Evolutionary conservation across 2,113 vertebrate species (phyloP), one percentile per base, ranked within the genome.

Genomic region (Silurus glanis): DNA sequence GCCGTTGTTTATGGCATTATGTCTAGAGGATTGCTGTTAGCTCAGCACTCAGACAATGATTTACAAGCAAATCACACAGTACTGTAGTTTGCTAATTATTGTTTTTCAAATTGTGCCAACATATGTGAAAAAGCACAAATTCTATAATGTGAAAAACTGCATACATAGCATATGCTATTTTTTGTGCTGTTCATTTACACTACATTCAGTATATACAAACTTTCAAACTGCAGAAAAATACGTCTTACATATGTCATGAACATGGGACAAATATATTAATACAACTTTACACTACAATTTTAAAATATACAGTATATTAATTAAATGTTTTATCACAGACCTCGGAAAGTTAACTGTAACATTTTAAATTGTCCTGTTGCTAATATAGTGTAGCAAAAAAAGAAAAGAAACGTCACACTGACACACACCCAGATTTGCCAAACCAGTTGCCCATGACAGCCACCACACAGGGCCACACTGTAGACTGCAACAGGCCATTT

Each of bases 401-500:
- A 13, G 9, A 58, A 16, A 37, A 37, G 37, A 56, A 23, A 55
- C 7, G 16, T 37, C 53, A 21, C 0, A n/a, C 23, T 19, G 37
- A 80, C 37, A 93, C 93, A 62, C 90, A 98, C 98, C 98, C 98
- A 0, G 96, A 92, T 93, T 98, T 97, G 83, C 98, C 98, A 88
- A 99, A 99, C 98, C 98, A 99, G 95, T 99, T 99, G 89, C 97
- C 98, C 98, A 99, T 99, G 90, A 99, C 95, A 6, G 98, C 96
- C 25, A 99, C 98, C 21, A 99, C 98, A 6, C 98, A 98, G 87
- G 98, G 98, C 98, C 98, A 99, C 9, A 98, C 97, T 0, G 97
- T 96, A 0, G 98, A 99, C 94, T 99, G 98, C 91, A 99, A 94
- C 90, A 99, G 94, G 83, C 98, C 98, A 2, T 99, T 99, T 86